A percentile compares a stretch with the other conserved stretches of the same genome.
phyloP scores from a whole-genome alignment of 2,888 invertebrate species.

The Lissocephala sabroskyi region DNA sequence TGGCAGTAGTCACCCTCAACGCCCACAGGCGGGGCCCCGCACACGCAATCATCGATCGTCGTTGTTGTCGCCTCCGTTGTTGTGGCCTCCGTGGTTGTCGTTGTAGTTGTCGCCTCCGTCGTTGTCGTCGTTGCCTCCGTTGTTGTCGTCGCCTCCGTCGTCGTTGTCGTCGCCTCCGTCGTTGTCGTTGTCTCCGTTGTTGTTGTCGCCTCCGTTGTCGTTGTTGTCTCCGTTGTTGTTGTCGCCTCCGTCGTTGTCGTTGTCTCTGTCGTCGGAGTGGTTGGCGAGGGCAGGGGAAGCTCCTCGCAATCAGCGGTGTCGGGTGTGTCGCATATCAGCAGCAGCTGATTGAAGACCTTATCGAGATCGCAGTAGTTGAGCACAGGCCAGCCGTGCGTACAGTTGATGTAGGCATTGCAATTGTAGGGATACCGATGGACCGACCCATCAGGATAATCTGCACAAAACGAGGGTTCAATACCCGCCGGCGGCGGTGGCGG shows the following conservation, averaged over 20 bases:
- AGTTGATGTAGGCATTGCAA: constrained; percentile 57
- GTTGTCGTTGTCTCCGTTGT: constrained; percentile 1
- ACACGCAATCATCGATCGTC: constrained; percentile 23
- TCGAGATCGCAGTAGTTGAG: constrained; percentile 40
- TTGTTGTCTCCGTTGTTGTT: not conserved
- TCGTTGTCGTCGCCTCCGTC: not conserved
- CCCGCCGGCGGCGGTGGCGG: constrained; percentile 28
- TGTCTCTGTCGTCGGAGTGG: not conserved
- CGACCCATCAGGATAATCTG: constrained; percentile 13
- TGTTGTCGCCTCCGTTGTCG: constrained; percentile 23
- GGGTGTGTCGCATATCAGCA: constrained; percentile 54
- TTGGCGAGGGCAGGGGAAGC: constrained; percentile 38
- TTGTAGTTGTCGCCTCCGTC: not conserved
- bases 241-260: not conserved
- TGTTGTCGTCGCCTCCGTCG: not conserved
- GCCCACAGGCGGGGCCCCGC: constrained; percentile 24
- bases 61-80: not conserved
- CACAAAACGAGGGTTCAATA: constrained; percentile 31
- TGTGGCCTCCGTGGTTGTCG: not conserved
- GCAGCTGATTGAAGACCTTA: constrained; percentile 40
- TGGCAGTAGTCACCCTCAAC: constrained; percentile 30
- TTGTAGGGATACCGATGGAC: constrained; percentile 44
- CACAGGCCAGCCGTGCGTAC: constrained; percentile 41
- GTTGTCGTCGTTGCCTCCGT: constrained; percentile 5
- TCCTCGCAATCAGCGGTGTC: constrained; percentile 43